Base-by-base conservation (phyloP, 35 echinoderm and acorn worm species). In the Ophioderma brevispina region DNA sequence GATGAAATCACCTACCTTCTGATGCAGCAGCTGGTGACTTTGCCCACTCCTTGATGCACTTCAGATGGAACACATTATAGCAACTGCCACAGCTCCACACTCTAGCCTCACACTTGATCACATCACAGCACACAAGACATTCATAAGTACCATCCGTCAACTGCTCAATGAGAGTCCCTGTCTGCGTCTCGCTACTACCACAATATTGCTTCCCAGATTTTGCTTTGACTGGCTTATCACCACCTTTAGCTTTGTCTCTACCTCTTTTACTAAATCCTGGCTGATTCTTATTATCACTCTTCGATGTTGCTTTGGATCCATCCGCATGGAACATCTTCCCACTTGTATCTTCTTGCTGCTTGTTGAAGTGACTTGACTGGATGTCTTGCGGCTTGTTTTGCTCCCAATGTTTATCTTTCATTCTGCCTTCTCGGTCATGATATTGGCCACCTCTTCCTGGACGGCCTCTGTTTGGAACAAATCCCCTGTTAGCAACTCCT, bases 31-130 rank as follows among this genome's bases (percentile, higher is more conserved):
- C 81, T 30, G 90, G 90, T 0, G 90, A 95, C 64, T 92, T 93
- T 13, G 97, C 97, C 97, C 97, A 99, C 38, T 93, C 90, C 64
- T 92, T 92, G 76, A 95, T 93, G 80, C 97, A 99, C n/a, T 90
- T 89, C 15, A 99, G 84, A 81, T 99, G 97, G 80, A 99, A 99
- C n/a, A 99, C 97, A 15, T 88, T 92, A 76, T 88, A 99, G 86
- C 97, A 99, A 23, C 81, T 90, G 78, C 88, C 63, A 70, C 97
- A 99, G 55, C 91, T 95, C 97, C 97, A 99, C 0, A 95, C 91
- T 21, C 87, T 36, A 33, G 88, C 77, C 36, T 95, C 83, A 34
- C 83, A 93, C 49, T 77, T 85, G 35, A 99, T 76, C 37, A 55
- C 39, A 37, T 99, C 97, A 79, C 90, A 99, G 64, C 97, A 99